Evolutionary conservation across 2,797 vertebrate genomes (phyloP).

Genomic region (Vireo griseus): DNA sequence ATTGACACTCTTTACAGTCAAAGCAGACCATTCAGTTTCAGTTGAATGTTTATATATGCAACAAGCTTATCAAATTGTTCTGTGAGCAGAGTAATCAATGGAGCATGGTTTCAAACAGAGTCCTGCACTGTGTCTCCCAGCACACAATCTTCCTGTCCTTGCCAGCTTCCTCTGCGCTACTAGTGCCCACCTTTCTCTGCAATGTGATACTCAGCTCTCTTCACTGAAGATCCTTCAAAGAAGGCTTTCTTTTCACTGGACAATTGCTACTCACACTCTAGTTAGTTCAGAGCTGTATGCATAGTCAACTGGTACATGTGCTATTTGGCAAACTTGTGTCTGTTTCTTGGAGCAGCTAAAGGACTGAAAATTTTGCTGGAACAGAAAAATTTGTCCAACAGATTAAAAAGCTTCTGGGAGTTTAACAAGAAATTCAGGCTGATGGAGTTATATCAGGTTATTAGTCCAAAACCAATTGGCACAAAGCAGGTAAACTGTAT

Average conservation of each 20-base stretch:
- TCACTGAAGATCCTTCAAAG: not conserved
- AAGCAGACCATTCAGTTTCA: not conserved
- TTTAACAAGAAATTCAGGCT: not conserved
- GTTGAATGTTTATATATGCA: not conserved
- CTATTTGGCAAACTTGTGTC: not conserved
- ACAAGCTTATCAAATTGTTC: not conserved
- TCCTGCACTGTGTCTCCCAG: not conserved
- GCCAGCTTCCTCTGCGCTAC: not conserved
- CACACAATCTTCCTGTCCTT: not conserved
- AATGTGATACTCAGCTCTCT: fast-evolving
- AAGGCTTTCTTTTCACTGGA: not conserved
- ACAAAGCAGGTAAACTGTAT: not conserved
- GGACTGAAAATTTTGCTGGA: not conserved
- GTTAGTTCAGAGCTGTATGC: not conserved
- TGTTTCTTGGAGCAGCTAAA: not conserved
- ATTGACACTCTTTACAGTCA: not conserved
- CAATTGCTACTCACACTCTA: not conserved
- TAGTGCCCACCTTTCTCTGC: not conserved
- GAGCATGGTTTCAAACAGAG: not conserved
- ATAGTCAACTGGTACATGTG: fast-evolving
- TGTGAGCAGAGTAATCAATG: not conserved
- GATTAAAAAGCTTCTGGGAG: not conserved
- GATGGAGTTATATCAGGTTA: not conserved
- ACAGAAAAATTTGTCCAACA: not conserved
- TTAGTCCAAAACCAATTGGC: not conserved